phyloP scores from a whole-genome alignment of 1,140 invertebrate species.

The Listronotus bonariensis region DNA sequence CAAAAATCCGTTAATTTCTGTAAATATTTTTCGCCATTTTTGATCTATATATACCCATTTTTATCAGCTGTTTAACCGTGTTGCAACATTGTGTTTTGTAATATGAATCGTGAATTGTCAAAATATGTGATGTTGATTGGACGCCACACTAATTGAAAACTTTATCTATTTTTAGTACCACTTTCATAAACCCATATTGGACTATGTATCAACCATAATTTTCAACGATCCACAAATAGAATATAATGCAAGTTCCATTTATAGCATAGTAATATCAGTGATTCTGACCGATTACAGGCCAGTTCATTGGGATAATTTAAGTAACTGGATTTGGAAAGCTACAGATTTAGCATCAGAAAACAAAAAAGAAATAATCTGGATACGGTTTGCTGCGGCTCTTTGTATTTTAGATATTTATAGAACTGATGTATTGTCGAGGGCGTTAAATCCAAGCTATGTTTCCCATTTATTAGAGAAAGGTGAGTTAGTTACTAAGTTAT shows the following conservation, averaged over 20 bases:
- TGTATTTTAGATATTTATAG: slow-evolving; percentile 62
- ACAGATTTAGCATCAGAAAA: slow-evolving; percentile 49
- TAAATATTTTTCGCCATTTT: no score
- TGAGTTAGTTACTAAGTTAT: slow-evolving; percentile 7
- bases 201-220: slow-evolving; percentile 60
- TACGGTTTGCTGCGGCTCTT: slow-evolving; percentile 59
- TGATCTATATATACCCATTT: no score
- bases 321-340: slow-evolving; percentile 54
- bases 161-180: slow-evolving; percentile 55
- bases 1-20: no score
- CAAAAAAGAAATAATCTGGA: slow-evolving; percentile 55
- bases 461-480: slow-evolving; percentile 52
- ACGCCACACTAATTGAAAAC: no score
- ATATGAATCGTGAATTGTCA: no score
- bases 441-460: slow-evolving; percentile 59
- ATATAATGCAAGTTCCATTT: slow-evolving; percentile 51
- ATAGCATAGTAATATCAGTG: slow-evolving; percentile 59
- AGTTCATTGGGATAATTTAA: slow-evolving; percentile 59
- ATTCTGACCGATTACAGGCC: slow-evolving; percentile 65
- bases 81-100: no score
- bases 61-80: no score
- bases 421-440: slow-evolving; percentile 57
- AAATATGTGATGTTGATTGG: no score
- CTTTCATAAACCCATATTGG: slow-evolving; percentile 59
- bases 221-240: slow-evolving; percentile 48